A percentile compares a stretch with the other conserved stretches of the same genome.
Evolutionary conservation across 1,140 invertebrate genomes (phyloP).

Genomic region (Diorhabda sublineata): DNA sequence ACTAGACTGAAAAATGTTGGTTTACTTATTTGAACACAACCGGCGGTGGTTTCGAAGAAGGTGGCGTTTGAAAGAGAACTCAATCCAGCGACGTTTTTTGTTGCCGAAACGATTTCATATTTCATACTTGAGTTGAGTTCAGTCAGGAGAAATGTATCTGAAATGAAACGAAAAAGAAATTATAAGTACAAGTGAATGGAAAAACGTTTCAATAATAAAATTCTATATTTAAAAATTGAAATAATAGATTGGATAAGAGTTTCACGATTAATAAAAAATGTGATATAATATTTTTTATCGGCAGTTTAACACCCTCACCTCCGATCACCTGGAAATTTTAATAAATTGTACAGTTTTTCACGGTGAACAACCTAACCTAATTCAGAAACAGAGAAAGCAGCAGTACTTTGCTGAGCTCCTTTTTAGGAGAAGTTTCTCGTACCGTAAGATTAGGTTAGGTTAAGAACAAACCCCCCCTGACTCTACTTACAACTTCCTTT

Average conservation of each 20-base stretch:
- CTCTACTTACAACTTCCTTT: too few relatives aligned
- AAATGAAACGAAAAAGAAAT: not conserved
- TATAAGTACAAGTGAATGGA: not conserved
- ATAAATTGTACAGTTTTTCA: not conserved
- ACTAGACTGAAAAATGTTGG: not conserved
- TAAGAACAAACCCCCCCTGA: too few relatives aligned
- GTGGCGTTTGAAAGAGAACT: conserved; percentile 1
- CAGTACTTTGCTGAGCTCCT: too few relatives aligned
- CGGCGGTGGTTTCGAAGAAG: conserved; percentile 5
- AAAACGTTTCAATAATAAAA: not conserved
- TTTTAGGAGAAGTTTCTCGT: too few relatives aligned
- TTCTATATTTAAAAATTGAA: not conserved
- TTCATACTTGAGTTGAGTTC: not conserved
- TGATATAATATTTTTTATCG: not conserved
- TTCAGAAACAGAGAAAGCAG: not conserved
- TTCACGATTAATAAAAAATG: not conserved
- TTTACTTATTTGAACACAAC: not conserved
- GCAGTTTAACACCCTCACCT: not conserved
- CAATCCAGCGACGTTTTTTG: conserved; percentile 8
- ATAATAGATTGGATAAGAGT: not conserved
- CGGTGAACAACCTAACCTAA: not conserved
- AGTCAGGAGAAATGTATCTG: conserved; percentile 1
- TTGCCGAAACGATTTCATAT: conserved; percentile 9
- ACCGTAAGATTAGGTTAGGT: too few relatives aligned
- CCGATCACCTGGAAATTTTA: too few relatives aligned